phyloP scores from a whole-genome alignment of 1,140 invertebrate species.

The Drosophila ohnishii region DNA sequence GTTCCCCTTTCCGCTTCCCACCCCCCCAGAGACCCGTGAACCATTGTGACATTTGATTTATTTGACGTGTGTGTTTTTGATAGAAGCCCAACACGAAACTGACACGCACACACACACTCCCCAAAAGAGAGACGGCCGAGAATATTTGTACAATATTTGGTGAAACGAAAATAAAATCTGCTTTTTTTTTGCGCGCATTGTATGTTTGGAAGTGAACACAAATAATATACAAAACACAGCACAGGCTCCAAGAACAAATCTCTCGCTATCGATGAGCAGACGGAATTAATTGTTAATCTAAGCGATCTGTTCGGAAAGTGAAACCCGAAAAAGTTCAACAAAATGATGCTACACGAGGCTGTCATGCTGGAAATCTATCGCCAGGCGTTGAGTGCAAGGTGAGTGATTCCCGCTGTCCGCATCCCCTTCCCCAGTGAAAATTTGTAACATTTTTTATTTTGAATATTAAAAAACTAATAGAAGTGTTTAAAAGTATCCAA shows the following conservation, averaged over 20 bases:
- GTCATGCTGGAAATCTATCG: constrained; percentile 83
- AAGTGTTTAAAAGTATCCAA: not conserved
- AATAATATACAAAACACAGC: constrained; percentile 6
- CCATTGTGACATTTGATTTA: constrained; percentile 83
- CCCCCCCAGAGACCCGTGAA: constrained; percentile 18
- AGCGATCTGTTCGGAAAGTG: constrained; percentile 17
- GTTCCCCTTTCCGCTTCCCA: not conserved
- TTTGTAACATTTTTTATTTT: not conserved
- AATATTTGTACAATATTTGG: constrained; percentile 47
- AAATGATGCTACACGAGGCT: constrained; percentile 83
- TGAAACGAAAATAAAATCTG: constrained; percentile 67
- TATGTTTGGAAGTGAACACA: constrained; percentile 40
- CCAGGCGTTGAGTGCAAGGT: constrained; percentile 82
- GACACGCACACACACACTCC: constrained; percentile 62
- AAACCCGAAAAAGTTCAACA: constrained; percentile 38
- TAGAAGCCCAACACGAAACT: constrained; percentile 82
- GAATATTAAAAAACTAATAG: not conserved
- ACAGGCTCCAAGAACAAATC: constrained; percentile 7
- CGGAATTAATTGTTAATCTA: constrained; percentile 49
- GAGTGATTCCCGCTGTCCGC: constrained; percentile 38
- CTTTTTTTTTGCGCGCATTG: constrained; percentile 42
- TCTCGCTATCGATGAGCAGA: constrained; percentile 52
- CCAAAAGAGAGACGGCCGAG: constrained; percentile 32
- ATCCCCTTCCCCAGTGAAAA: not conserved
- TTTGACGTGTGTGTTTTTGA: constrained; percentile 83